These are phyloP conservation scores for Eustalomyia histrio DNA, from an alignment of 2,888 invertebrate species.

Conservation along the genomic window DNA sequence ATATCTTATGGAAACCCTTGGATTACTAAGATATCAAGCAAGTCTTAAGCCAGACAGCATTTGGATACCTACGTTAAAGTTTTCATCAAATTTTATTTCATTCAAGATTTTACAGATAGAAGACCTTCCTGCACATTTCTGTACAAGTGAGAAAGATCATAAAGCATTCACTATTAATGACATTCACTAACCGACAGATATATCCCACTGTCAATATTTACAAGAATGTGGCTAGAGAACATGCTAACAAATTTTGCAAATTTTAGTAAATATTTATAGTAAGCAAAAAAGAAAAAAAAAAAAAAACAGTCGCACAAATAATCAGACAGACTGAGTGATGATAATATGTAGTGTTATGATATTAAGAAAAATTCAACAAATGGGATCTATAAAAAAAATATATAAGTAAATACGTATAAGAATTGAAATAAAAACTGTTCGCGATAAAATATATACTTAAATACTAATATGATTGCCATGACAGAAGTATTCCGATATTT, in stretches of 20 bases:
- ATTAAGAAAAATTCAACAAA: not conserved
- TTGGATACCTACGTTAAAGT: too few relatives aligned
- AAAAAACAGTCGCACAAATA: not conserved
- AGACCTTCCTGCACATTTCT: not conserved
- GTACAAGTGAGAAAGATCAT: constrained; percentile 70
- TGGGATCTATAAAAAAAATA: not conserved
- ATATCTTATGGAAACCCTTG: too few relatives aligned
- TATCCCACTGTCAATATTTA: constrained; percentile 75
- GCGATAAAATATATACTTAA: too few relatives aligned
- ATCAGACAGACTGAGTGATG: constrained; percentile 16
- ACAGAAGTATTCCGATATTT: too few relatives aligned
- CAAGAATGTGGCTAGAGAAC: constrained; percentile 25
- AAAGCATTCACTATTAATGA: constrained; percentile 76
- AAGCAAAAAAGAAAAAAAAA: not conserved
- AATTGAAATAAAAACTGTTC: too few relatives aligned
- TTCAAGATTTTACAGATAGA: too few relatives aligned
- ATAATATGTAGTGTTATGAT: constrained; percentile 11
- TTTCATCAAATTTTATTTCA: too few relatives aligned
- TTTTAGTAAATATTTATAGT: constrained; percentile 15
- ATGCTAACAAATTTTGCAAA: constrained; percentile 18
- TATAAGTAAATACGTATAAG: too few relatives aligned
- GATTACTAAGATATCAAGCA: too few relatives aligned
- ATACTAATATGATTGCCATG: too few relatives aligned
- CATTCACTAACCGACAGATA: constrained; percentile 75
- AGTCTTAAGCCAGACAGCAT: too few relatives aligned